Percentiles rank a stretch among this genome's conserved stretches.
These are phyloP conservation scores for Fissipunctia ypsillon DNA, from an alignment of 2,888 invertebrate species.

Conservation along the genomic window DNA sequence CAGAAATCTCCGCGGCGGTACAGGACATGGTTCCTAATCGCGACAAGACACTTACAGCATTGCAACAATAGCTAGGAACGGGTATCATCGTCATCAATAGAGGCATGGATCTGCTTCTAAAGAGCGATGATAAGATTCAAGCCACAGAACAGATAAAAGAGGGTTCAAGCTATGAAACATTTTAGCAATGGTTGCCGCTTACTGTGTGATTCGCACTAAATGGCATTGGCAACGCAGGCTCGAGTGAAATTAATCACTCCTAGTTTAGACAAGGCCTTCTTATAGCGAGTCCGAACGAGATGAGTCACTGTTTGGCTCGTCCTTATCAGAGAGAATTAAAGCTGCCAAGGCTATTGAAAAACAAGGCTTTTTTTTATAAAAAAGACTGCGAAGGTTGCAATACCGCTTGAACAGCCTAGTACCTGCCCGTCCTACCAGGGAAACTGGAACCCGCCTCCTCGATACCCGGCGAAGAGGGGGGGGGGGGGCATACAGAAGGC, in stretches of 20 bases:
- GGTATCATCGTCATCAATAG: no score
- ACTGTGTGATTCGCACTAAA: neutral
- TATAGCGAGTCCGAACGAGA: neutral
- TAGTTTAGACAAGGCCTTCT: neutral
- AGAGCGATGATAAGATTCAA: neutral
- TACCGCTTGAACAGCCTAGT: no score
- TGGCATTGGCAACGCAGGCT: neutral
- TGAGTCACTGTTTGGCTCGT: no score
- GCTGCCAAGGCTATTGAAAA: no score
- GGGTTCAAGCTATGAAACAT: neutral
- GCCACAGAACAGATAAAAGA: no score
- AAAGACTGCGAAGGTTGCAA: neutral
- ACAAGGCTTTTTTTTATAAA: no score
- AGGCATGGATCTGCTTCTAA: neutral
- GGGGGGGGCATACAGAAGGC: no score
- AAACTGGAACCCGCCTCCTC: no score
- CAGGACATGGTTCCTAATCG: slow-evolving; percentile 5
- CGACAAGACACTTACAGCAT: slow-evolving; percentile 1
- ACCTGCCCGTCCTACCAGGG: no score
- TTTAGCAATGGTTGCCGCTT: neutral
- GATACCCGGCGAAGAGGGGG: no score
- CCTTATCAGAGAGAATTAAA: neutral
- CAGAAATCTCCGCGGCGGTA: slow-evolving; percentile 2
- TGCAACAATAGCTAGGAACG: no score
- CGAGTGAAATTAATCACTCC: neutral